Conservation (phyloP, 2,113 vertebrate genomes). For the Anthoscopus minutus region DNA sequence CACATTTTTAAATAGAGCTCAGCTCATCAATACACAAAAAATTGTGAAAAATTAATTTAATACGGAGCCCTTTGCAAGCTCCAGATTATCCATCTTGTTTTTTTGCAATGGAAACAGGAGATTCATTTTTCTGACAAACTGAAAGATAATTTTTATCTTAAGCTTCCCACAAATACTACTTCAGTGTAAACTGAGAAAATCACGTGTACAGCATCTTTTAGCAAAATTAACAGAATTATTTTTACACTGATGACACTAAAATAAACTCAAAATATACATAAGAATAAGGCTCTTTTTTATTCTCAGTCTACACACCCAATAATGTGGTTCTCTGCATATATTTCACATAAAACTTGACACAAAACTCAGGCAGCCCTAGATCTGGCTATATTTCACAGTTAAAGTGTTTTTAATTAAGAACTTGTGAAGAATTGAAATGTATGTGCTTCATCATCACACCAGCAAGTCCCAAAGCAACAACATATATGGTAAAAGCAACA, state of each 20-base stretch:
- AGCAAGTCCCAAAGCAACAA: background rate
- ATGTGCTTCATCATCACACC: background rate
- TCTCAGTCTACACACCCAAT: background rate
- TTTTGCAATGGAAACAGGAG: background rate
- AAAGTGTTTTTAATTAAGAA: background rate
- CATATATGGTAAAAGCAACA: background rate
- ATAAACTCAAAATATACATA: constrained; percentile 45
- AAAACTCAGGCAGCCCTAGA: background rate
- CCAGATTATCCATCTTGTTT: background rate
- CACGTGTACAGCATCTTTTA: constrained; percentile 8
- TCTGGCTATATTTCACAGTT: background rate
- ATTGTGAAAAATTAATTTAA: background rate
- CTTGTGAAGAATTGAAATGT: background rate
- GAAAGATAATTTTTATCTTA: background rate
- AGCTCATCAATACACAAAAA: background rate
- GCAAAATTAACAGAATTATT: constrained; percentile 23
- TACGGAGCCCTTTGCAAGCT: background rate
- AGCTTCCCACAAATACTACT: constrained; percentile 38
- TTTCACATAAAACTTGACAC: background rate
- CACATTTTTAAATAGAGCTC: background rate
- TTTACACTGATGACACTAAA: constrained; percentile 17
- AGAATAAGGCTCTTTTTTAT: background rate
- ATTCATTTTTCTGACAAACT: background rate
- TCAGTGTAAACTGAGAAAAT: constrained; percentile 3
- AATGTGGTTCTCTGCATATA: background rate